phyloP scores from a whole-genome alignment of 2,113 vertebrate genomes.

The Oncorhynchus mykiss region DNA sequence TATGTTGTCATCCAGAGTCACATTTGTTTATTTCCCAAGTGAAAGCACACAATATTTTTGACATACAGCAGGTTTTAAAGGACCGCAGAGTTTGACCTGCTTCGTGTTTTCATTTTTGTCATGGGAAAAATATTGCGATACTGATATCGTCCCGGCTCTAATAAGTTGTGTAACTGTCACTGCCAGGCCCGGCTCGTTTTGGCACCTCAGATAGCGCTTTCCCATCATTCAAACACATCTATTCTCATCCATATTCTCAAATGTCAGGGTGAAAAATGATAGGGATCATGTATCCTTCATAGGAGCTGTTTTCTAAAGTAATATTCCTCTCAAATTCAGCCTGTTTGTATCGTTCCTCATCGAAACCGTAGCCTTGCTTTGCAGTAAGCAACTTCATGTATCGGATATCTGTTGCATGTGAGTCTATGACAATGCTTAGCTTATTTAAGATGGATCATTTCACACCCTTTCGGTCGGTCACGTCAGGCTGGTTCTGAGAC shows the following conservation, averaged over 20 bases:
- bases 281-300: neutral
- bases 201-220: constrained; percentile 8
- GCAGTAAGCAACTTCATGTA: neutral
- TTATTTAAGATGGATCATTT: neutral
- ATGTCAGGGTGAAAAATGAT: constrained; percentile 2
- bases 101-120: too few relatives aligned
- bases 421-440: neutral
- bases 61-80: too few relatives aligned
- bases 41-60: too few relatives aligned
- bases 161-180: constrained; percentile 5
- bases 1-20: too few relatives aligned
- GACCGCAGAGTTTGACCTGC: too few relatives aligned
- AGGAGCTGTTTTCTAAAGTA: constrained; percentile 1
- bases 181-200: neutral
- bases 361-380: neutral
- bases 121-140: too few relatives aligned
- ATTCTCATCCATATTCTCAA: neutral
- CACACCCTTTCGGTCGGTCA: neutral
- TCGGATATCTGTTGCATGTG: too few relatives aligned
- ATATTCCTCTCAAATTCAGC: neutral
- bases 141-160: neutral
- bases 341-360: neutral
- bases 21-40: too few relatives aligned
- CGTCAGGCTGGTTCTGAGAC: neutral
- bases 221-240: neutral